Percentiles rank a stretch among this genome's conserved stretches.
phyloP scores from a whole-genome alignment of 2,888 invertebrate genomes.

The Chesias legatella region DNA sequence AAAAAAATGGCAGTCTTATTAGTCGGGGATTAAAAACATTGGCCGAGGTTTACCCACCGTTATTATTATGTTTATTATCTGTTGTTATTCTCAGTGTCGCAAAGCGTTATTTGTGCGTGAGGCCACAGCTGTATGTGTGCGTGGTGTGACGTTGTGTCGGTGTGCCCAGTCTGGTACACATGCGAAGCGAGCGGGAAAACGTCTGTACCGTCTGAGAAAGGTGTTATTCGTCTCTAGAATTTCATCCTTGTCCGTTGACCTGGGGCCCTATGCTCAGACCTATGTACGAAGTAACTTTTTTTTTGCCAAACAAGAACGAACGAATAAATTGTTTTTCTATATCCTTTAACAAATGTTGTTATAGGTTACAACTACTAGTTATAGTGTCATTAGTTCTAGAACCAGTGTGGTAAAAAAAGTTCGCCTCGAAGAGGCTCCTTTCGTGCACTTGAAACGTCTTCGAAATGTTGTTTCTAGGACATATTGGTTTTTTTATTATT shows the following conservation, averaged over 20 bases:
- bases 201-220: conserved; percentile 33
- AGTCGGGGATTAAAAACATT: conserved; percentile 6
- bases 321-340: too few species aligned
- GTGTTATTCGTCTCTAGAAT: conserved; percentile 7
- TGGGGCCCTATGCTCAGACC: too few species aligned
- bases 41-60: conserved; percentile 18
- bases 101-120: conserved; percentile 59
- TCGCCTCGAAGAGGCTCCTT: too few species aligned
- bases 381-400: too few species aligned
- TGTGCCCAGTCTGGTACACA: conserved; percentile 59
- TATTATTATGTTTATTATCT: conserved; percentile 7
- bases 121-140: conserved; percentile 60
- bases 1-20: conserved; percentile 1
- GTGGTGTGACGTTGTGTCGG: conserved; percentile 66
- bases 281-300: too few species aligned
- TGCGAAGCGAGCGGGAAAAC: conserved; percentile 38
- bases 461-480: too few species aligned
- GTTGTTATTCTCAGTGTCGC: conserved; percentile 20
- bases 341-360: too few species aligned
- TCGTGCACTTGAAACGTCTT: too few species aligned
- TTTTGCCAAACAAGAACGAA: too few species aligned
- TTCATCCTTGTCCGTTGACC: background rate
- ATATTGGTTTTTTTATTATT: too few species aligned
- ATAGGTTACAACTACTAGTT: too few species aligned
- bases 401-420: too few species aligned